Conservation (phyloP, 1,140 invertebrate genomes). For the Drosophila asahinai region DNA sequence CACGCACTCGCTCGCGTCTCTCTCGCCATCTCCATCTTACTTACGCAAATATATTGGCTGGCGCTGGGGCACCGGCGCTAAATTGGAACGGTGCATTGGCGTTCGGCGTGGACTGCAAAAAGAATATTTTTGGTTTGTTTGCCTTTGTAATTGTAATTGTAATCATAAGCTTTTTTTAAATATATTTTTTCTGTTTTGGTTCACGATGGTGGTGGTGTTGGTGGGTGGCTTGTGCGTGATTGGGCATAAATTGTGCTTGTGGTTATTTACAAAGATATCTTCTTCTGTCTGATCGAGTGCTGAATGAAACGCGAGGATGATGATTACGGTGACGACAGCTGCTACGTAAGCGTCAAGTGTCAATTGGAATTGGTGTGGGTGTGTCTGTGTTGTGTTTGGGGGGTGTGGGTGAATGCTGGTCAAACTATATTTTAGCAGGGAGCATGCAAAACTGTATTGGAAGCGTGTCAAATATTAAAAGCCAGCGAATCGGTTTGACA, state of each 20-base stretch:
- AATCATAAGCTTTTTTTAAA: constrained; percentile 1
- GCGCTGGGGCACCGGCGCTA: constrained; percentile 60
- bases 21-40: constrained; percentile 42
- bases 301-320: constrained; percentile 6
- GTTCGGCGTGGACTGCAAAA: constrained; percentile 72
- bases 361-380: constrained; percentile 1
- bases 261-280: constrained; percentile 16
- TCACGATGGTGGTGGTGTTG: constrained; percentile 9
- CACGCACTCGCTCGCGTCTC: constrained; percentile 11
- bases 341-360: not conserved
- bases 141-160: constrained; percentile 38
- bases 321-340: not conserved
- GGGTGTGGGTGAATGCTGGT: constrained; percentile 4
- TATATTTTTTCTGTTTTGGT: constrained; percentile 17
- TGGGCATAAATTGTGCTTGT: not conserved
- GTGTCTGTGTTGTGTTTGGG: constrained; percentile 2
- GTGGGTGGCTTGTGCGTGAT: not conserved
- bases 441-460: constrained; percentile 13
- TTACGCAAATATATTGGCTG: constrained; percentile 79
- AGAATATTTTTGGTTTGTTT: constrained; percentile 65
- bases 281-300: not conserved
- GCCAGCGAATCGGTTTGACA: constrained; percentile 12
- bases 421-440: constrained; percentile 12
- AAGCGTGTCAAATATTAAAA: not conserved
- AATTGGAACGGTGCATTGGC: constrained; percentile 72